Evolutionary conservation across 2,113 vertebrate species (phyloP).

Genomic region (Sander lucioperca): DNA sequence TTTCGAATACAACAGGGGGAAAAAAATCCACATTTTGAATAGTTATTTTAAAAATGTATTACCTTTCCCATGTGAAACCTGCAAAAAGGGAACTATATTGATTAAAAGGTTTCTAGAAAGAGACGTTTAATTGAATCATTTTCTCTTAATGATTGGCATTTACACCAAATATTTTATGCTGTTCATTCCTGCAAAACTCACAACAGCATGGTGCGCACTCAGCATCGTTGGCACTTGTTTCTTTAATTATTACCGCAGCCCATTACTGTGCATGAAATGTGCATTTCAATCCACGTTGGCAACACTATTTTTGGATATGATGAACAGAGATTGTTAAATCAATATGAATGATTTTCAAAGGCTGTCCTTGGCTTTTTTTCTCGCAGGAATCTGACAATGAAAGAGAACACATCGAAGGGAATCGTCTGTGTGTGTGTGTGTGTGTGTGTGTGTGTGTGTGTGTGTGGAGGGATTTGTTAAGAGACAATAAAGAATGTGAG

Average conservation of each 20-base stretch:
- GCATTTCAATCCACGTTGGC: constrained; percentile 36
- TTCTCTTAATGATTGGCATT: not conserved
- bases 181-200: not conserved
- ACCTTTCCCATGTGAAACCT: constrained; percentile 12
- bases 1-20: not conserved
- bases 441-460: constrained; percentile 19
- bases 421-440: constrained; percentile 1
- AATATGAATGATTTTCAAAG: constrained; percentile 64
- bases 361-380: constrained; percentile 50
- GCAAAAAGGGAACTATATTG: not conserved
- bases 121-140: not conserved
- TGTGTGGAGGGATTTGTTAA: constrained; percentile 51
- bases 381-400: constrained; percentile 52
- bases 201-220: not conserved
- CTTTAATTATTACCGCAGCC: constrained; percentile 27
- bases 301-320: constrained; percentile 60
- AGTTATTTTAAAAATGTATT: constrained; percentile 8
- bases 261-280: constrained; percentile 20
- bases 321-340: constrained; percentile 58
- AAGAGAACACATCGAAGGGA: constrained; percentile 32
- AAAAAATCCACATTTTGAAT: constrained; percentile 32
- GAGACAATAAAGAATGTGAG: constrained; percentile 69
- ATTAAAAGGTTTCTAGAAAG: constrained; percentile 29
- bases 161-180: not conserved
- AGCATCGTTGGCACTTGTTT: constrained; percentile 23